These are phyloP conservation scores for Lasioglossum malachurum DNA, from an alignment of 2,888 invertebrate genomes.

Conservation along the genomic window DNA sequence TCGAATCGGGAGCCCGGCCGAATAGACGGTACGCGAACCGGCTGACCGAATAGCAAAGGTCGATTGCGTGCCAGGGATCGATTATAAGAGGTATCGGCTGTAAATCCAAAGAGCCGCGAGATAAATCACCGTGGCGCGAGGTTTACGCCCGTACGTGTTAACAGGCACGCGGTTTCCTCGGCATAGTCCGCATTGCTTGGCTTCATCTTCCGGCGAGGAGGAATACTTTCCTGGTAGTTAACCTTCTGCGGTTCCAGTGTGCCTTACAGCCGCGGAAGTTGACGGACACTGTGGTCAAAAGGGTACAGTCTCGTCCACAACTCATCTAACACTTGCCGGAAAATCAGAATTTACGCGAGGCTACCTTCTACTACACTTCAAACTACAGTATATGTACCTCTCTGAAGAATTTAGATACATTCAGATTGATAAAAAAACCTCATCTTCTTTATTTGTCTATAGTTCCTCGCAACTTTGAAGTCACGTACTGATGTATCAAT, in stretches of 20 bases:
- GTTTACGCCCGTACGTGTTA: slow-evolving; percentile 44
- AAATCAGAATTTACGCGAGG: neutral
- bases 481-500: too few relatives aligned
- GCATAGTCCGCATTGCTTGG: neutral
- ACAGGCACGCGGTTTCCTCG: slow-evolving; percentile 33
- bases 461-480: too few relatives aligned
- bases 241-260: slow-evolving; percentile 21
- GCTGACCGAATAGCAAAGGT: slow-evolving; percentile 31
- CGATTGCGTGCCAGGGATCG: slow-evolving; percentile 48
- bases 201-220: slow-evolving; percentile 22
- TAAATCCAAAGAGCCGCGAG: slow-evolving; percentile 35
- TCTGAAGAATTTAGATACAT: too few relatives aligned
- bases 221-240: slow-evolving; percentile 25
- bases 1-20: slow-evolving; percentile 42
- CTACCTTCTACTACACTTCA: neutral
- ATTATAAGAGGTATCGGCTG: slow-evolving; percentile 49
- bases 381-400: too few relatives aligned
- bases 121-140: slow-evolving; percentile 45
- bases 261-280: neutral
- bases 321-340: neutral
- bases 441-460: too few relatives aligned
- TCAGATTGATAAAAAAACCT: too few relatives aligned
- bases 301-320: neutral
- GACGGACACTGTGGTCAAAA: slow-evolving; percentile 9
- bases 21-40: slow-evolving; percentile 11